Percentiles rank a stretch among this genome's conserved stretches.
Conservation (phyloP, 2,888 invertebrate species). For the Drosophila mimica region DNA sequence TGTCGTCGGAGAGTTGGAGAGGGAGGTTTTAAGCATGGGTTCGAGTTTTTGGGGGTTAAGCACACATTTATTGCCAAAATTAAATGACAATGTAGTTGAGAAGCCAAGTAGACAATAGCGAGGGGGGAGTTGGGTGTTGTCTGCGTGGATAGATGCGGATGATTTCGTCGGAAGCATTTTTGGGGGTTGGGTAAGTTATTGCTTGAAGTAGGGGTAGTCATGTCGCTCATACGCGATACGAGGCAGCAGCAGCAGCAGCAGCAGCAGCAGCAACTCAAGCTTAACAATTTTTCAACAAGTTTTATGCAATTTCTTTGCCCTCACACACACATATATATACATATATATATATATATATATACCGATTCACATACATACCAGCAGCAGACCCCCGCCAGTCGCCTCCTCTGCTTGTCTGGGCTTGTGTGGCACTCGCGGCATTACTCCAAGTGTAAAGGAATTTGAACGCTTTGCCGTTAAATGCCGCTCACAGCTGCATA, state of each 20-base stretch:
- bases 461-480: conserved; percentile 72
- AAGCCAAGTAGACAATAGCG: conserved; percentile 43
- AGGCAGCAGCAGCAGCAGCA: neutral
- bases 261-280: conserved; percentile 35
- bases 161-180: conserved; percentile 19
- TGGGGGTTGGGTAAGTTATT: neutral
- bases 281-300: conserved; percentile 78
- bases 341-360: too few species aligned
- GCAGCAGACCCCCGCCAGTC: neutral
- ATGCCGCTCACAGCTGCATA: conserved; percentile 69
- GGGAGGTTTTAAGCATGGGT: neutral
- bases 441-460: conserved; percentile 78
- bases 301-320: conserved; percentile 61
- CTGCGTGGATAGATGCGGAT: conserved; percentile 49
- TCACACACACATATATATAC: neutral
- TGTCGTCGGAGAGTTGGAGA: conserved; percentile 36
- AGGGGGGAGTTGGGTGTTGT: conserved; percentile 13
- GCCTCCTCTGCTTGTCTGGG: conserved; percentile 2
- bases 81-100: conserved; percentile 82
- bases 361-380: neutral
- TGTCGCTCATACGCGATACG: conserved; percentile 44
- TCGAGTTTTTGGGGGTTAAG: conserved; percentile 10
- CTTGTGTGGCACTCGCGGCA: conserved; percentile 51
- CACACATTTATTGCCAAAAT: conserved; percentile 81
- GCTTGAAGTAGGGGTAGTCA: neutral